These are phyloP conservation scores for Piprites chloris DNA, from an alignment of 2,113 vertebrate genomes.

Conservation along the genomic window DNA sequence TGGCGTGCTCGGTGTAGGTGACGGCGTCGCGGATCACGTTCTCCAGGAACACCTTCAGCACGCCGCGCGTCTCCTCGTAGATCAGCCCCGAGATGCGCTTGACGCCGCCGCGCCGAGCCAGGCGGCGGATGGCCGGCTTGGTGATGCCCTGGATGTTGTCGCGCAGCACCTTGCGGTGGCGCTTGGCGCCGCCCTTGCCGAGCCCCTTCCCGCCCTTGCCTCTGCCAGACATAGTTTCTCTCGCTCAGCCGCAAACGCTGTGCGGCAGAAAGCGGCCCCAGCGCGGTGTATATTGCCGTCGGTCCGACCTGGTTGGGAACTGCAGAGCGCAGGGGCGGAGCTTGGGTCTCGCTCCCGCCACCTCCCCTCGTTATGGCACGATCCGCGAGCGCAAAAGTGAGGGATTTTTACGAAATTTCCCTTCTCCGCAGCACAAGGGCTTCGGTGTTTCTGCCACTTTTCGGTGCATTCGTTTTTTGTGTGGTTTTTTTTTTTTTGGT, in stretches of 20 bases:
- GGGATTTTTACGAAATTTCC: accelerated
- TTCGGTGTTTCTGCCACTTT: accelerated
- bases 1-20: slow-evolving; percentile 78
- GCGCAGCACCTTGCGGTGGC: slow-evolving; percentile 40
- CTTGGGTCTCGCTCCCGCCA: accelerated
- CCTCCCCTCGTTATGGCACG: accelerated
- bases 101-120: slow-evolving; percentile 39
- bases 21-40: slow-evolving; percentile 78
- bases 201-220: neutral
- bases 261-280: accelerated
- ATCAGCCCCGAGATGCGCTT: slow-evolving; percentile 71
- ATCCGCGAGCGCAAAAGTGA: accelerated
- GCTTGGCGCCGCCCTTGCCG: too few species aligned
- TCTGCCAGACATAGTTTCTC: accelerated
- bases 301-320: slow-evolving; percentile 13
- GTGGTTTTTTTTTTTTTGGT: too few species aligned
- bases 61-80: slow-evolving; percentile 76
- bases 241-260: accelerated
- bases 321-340: neutral
- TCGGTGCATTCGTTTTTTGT: accelerated
- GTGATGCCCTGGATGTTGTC: slow-evolving; percentile 79
- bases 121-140: slow-evolving; percentile 67
- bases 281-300: accelerated
- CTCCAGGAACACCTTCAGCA: slow-evolving; percentile 70
- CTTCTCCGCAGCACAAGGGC: accelerated